These are phyloP conservation scores for Oceanodroma leucorhoa DNA, from an alignment of 2,797 vertebrate species.

Conservation along the genomic window DNA sequence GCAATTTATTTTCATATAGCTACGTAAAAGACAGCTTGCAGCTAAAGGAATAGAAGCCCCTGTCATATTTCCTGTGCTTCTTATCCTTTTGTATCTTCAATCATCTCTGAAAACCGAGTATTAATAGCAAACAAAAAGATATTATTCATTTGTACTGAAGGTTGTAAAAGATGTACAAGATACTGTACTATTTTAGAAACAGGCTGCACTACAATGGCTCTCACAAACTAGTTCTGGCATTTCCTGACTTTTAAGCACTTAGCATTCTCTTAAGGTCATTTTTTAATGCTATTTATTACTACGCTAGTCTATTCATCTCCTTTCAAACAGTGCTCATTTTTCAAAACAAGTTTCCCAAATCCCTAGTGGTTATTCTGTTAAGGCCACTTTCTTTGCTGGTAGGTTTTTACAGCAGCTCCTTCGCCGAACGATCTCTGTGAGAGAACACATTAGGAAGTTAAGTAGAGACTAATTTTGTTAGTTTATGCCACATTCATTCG, in stretches of 20 bases:
- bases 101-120: background rate
- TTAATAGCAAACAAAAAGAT: slow-evolving; percentile 41
- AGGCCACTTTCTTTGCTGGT: background rate
- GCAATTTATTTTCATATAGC: background rate
- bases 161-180: background rate
- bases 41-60: background rate
- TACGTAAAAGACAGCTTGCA: background rate
- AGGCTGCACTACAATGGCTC: background rate
- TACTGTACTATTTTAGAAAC: slow-evolving; percentile 19
- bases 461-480: background rate
- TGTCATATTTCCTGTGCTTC: background rate
- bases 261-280: slow-evolving; percentile 19
- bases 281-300: slow-evolving; percentile 12
- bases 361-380: background rate
- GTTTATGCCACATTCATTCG: background rate
- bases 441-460: background rate
- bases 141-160: slow-evolving; percentile 8
- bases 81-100: background rate
- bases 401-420: background rate
- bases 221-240: background rate
- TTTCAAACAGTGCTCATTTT: background rate
- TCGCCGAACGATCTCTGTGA: accelerated
- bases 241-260: slow-evolving; percentile 47
- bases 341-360: background rate
- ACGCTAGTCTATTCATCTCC: background rate